Conservation (phyloP, 2,113 vertebrate species). For the Prionailurus bengalensis region DNA sequence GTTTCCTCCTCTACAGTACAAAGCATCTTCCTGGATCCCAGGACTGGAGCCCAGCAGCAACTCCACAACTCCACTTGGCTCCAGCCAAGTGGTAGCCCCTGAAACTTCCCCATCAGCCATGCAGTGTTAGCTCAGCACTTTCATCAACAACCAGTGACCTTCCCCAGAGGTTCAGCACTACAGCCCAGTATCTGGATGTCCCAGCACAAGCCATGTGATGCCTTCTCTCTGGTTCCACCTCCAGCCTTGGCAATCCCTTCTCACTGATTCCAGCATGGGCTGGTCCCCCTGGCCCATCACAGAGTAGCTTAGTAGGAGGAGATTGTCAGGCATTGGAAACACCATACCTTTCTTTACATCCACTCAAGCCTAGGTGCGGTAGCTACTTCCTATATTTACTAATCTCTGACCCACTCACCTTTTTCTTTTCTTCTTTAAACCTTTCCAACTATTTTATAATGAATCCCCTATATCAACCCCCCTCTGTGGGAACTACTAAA, state of each 20-base stretch:
- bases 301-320: neutral
- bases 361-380: too few relatives aligned
- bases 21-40: neutral
- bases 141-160: neutral
- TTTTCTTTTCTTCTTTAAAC: neutral
- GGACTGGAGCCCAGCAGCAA: neutral
- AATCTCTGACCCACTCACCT: neutral
- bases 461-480: neutral
- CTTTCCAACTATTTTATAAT: neutral
- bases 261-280: neutral
- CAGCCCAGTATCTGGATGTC: neutral
- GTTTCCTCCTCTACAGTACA: neutral
- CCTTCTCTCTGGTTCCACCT: neutral
- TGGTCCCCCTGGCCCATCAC: neutral
- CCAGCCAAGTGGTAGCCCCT: too few relatives aligned
- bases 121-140: neutral
- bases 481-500: neutral
- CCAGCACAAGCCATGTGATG: neutral
- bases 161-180: too few relatives aligned
- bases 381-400: neutral
- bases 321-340: neutral
- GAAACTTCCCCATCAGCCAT: neutral
- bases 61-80: neutral
- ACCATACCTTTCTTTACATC: neutral
- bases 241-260: neutral